Evolutionary conservation across 2,888 invertebrate species (phyloP), one percentile per base, ranked within the genome.

Genomic region (Colletes collaris): DNA sequence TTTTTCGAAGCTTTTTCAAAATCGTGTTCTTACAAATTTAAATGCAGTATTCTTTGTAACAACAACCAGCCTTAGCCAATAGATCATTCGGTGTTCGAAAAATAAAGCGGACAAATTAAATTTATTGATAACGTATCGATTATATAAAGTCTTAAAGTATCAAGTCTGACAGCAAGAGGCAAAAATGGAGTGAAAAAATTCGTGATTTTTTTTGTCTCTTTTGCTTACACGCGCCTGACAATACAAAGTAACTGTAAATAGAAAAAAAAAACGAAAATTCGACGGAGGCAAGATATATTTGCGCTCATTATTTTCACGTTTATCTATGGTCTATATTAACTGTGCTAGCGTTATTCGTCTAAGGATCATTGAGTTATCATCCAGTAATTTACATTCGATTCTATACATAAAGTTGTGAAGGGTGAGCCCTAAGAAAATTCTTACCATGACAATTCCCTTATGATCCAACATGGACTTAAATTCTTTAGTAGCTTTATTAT

Each of bases 11-110:
- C 68, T 73, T 84, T 82, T 79, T 77, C 75, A 74, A 83, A 87
- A 85, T 82, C 81, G 72, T 76, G 73, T 85, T 86, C 83, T 86
- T 87, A 88, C 84, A 90, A 90, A 88, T 90, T 86, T 86, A 86
- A 84, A 86, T 86, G 84, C 78, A 86, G 65, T 64, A 84, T 79
- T 40, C 75, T 86, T 72, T 74, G 52, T 77, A 81, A 85, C 84
- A 78, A 85, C 71, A 89, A 91, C 91, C 86, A 85, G 84, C 84
- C 84, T 85, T 86, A 83, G 82, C 80, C 85, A 86, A 86, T 81
- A 85, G 79, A 77, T 77, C 73, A 77, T 75, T 68, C 60, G 35
- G 56, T 60, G 62, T 76, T 77, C 49, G 64, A 82, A 73, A 79
- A 74, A 76, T 82, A 56, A 86, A 88, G 87, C 86, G 80, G 77